Conservation (phyloP, 2,113 vertebrate genomes). For the Prietella phreatophila region DNA sequence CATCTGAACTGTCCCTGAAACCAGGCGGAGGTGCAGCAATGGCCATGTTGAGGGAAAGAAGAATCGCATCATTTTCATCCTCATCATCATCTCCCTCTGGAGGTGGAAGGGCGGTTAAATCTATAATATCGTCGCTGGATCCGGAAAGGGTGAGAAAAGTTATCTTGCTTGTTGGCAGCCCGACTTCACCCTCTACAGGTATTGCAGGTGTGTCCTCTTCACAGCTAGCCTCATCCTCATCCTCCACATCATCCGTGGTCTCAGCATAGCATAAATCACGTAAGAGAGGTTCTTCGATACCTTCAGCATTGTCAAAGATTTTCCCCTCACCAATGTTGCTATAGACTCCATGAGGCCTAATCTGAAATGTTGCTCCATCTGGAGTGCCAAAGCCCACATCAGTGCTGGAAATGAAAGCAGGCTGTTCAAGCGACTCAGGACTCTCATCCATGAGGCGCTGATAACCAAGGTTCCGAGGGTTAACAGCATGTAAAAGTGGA, state of each 20-base stretch:
- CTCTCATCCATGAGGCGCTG: slow-evolving; percentile 85
- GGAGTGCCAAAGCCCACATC: slow-evolving; percentile 76
- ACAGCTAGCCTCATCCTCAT: slow-evolving; percentile 92
- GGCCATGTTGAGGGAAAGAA: slow-evolving; percentile 90
- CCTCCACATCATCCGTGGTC: slow-evolving; percentile 88
- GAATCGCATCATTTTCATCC: slow-evolving; percentile 82
- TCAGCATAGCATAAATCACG: slow-evolving; percentile 90
- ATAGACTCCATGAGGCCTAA: slow-evolving; percentile 79
- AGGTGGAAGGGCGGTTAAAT: slow-evolving; percentile 89
- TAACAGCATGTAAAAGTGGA: slow-evolving; percentile 77
- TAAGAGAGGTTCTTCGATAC: slow-evolving; percentile 87
- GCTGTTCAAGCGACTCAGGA: slow-evolving; percentile 80
- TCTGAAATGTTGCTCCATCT: slow-evolving; percentile 78
- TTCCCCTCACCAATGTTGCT: slow-evolving; percentile 83
- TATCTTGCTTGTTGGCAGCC: slow-evolving; percentile 71
- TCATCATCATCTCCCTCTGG: slow-evolving; percentile 89
- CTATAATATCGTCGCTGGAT: slow-evolving; percentile 95
- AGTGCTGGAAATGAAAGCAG: slow-evolving; percentile 73
- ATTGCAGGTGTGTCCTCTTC: slow-evolving; percentile 87
- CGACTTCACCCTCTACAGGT: slow-evolving; percentile 52
- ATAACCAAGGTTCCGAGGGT: slow-evolving; percentile 80
- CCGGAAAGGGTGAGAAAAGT: slow-evolving; percentile 85
- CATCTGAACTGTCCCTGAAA: slow-evolving; percentile 91
- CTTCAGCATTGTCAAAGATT: slow-evolving; percentile 77
- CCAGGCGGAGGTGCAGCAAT: slow-evolving; percentile 93